phyloP scores from a whole-genome alignment of 2,113 vertebrate genomes.

The Rostratula benghalensis region DNA sequence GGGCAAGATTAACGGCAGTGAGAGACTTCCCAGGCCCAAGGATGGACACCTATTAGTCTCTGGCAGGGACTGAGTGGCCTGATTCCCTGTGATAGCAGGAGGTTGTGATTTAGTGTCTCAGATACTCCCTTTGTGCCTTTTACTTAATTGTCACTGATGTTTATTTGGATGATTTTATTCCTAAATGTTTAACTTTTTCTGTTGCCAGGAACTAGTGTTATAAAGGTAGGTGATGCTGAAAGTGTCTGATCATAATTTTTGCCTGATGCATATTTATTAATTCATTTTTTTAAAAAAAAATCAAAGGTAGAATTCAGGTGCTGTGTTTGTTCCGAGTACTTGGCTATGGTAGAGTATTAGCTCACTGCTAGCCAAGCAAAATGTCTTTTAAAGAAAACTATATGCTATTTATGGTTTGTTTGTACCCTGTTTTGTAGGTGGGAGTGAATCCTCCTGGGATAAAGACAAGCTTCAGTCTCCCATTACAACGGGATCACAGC shows the following conservation, averaged over 20 bases:
- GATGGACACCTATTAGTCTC: rapidly evolving
- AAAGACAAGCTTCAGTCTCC: conserved; percentile 88
- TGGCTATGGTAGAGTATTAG: background rate
- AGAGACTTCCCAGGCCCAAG: background rate
- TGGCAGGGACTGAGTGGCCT: background rate
- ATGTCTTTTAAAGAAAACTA: background rate
- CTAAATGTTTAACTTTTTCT: background rate
- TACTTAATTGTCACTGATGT: background rate
- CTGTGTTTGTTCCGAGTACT: background rate
- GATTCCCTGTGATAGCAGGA: background rate
- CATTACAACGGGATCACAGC: conserved; percentile 75
- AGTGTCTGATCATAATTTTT: background rate
- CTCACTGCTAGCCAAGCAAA: background rate
- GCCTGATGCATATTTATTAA: background rate
- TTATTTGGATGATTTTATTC: background rate
- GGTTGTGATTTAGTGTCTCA: background rate
- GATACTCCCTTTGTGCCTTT: background rate
- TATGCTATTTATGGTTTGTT: background rate
- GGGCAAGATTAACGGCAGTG: rapidly evolving
- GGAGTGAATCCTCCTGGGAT: conserved; percentile 89
- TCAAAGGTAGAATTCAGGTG: background rate
- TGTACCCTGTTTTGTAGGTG: conserved; percentile 76
- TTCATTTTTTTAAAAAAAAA: background rate
- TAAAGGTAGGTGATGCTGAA: background rate
- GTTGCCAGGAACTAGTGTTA: background rate